Conservation (phyloP, 2,797 vertebrate genomes). For the Carapus acus region DNA sequence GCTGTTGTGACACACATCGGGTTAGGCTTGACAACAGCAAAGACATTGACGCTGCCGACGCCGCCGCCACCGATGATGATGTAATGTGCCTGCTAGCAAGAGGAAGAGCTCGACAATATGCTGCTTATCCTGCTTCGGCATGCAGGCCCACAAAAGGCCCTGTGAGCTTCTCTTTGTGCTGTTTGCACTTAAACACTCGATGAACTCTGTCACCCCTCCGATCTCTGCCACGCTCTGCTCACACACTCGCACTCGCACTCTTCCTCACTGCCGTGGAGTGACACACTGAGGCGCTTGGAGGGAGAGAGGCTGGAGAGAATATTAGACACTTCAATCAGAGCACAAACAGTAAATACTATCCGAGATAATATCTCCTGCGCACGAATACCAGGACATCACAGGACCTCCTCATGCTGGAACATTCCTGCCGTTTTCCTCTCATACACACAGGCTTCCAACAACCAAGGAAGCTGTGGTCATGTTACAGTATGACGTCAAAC, state of each 20-base stretch:
- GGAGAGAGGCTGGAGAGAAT: too few relatives aligned
- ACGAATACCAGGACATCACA: too few relatives aligned
- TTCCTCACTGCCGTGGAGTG: neutral
- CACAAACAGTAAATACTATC: too few relatives aligned
- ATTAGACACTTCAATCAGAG: too few relatives aligned
- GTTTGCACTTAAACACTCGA: conserved; percentile 56
- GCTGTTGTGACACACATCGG: conserved; percentile 53
- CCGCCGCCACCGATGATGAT: conserved; percentile 51
- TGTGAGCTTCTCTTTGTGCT: conserved; percentile 57
- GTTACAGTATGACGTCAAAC: too few relatives aligned
- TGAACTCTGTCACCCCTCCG: conserved; percentile 58
- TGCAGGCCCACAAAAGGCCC: conserved; percentile 47
- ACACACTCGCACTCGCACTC: conserved; percentile 23
- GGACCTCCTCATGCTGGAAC: too few relatives aligned
- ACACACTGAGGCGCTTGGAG: conserved; percentile 5
- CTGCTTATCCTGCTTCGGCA: conserved; percentile 52
- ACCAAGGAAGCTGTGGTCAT: too few relatives aligned
- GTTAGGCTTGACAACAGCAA: conserved; percentile 21
- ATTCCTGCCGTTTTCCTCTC: too few relatives aligned
- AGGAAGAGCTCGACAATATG: conserved; percentile 55
- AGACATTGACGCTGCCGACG: too few relatives aligned
- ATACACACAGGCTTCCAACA: too few relatives aligned
- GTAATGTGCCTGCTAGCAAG: conserved; percentile 49
- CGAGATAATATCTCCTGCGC: too few relatives aligned
- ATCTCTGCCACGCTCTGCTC: conserved; percentile 49